Base-by-base conservation (phyloP, 2,888 invertebrate species). In the Xylota sylvarum region DNA sequence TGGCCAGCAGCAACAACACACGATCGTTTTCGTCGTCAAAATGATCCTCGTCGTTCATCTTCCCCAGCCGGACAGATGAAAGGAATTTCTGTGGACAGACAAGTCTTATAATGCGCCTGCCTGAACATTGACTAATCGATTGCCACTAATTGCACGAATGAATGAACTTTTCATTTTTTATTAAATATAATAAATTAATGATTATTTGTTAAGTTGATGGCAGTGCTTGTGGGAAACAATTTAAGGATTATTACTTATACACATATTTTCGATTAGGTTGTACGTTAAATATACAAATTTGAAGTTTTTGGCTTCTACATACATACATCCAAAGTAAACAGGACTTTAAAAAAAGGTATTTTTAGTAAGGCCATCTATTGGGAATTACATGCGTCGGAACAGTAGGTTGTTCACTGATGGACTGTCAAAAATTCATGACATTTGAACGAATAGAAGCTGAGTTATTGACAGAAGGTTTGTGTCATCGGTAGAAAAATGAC, bases 141-240 rank as follows among this genome's bases (percentile, higher is more conserved):
- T 77, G 67, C 55, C 81, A 76, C 81, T 86, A 78, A 86, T 73
- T 81, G 73, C 78, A 82, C 67, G 86, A 86, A 62, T 72, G 77
- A 78, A 78, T 86, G 77, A 82, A 52, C 81, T 86, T 86, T 81
- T 86, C 69, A 86, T 81, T 81, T 86, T 81, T 81, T 86, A 82
- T 86, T 86, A 72, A 74, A 82, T 78, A 55, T 52, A 77, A 76
- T 62, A 56, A 81, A 85, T 80, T 85, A 67, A 85, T 86, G 81
- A 86, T 77, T 23, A 73, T 81, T 78, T 72, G 60, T 48, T 72
- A 56, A 60, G 56, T 70, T 74, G 74, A 76, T 84, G 84, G 70
- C 80, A 40, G 62, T 40, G 60, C 14, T 65, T 60, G 73, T 46
- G 43, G 35, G 43, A 50, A 65, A 12, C 17, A 43, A 80, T 80